phyloP scores from a whole-genome alignment of 2,113 vertebrate genomes.

The Panthera leo region DNA sequence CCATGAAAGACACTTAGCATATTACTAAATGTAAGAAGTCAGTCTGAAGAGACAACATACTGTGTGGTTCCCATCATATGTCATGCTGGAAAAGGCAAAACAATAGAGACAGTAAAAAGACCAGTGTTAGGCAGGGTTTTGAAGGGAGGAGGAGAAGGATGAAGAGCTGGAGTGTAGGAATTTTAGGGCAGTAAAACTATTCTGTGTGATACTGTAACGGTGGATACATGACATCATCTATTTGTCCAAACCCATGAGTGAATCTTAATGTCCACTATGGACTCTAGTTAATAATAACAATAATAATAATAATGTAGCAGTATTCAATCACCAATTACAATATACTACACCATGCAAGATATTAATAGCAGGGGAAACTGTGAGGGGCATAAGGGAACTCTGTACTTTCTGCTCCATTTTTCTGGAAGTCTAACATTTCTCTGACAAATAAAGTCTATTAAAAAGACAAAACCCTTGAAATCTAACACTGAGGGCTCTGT shows the following conservation, averaged over 20 bases:
- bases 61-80: not conserved
- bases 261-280: not conserved
- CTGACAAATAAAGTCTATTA: not conserved
- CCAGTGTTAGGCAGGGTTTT: not conserved
- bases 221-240: not conserved
- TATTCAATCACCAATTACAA: not conserved
- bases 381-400: not conserved
- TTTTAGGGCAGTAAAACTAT: not conserved
- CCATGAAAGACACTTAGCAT: not conserved
- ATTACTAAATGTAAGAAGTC: not conserved
- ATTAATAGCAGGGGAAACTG: not conserved
- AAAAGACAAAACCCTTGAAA: not conserved
- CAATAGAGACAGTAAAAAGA: not conserved
- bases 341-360: not conserved
- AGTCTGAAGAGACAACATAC: not conserved
- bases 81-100: not conserved
- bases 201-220: not conserved
- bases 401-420: not conserved
- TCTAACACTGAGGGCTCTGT: not conserved
- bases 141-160: not conserved
- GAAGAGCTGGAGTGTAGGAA: not conserved
- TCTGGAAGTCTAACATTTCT: not conserved
- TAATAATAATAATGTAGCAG: not conserved
- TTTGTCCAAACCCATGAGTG: not conserved
- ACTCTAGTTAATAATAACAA: not conserved